Evolutionary conservation across 2,888 invertebrate species (phyloP).

Genomic region (Aporophyla lueneburgensis): DNA sequence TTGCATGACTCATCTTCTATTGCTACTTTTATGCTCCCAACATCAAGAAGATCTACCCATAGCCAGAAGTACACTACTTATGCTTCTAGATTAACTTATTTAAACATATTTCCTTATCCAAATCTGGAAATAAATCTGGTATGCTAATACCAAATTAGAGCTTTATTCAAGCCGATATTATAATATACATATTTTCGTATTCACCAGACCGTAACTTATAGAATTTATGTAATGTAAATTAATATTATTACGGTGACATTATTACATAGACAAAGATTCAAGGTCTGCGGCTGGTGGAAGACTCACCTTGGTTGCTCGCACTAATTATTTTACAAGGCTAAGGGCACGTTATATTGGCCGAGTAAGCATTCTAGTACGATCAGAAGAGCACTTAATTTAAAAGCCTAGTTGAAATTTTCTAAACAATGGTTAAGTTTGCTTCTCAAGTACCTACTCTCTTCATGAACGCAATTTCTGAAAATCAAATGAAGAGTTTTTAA

Average conservation of each 20-base stretch:
- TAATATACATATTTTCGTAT: background rate
- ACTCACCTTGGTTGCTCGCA: slow-evolving; percentile 25
- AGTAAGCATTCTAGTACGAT: slow-evolving; percentile 13
- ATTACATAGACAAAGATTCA: slow-evolving; percentile 16
- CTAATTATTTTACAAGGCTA: slow-evolving; percentile 46
- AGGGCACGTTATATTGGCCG: slow-evolving; percentile 21
- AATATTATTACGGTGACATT: slow-evolving; percentile 7
- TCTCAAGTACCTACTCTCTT: background rate
- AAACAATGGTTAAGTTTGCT: background rate
- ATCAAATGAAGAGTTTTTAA: background rate
- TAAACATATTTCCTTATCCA: no score
- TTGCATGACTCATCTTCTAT: background rate
- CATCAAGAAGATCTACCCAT: no score
- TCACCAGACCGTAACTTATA: background rate
- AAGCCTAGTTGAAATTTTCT: slow-evolving; percentile 1
- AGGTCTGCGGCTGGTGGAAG: slow-evolving; percentile 21
- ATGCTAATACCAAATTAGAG: background rate
- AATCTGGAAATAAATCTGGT: no score
- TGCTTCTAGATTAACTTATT: no score
- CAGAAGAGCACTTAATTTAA: background rate
- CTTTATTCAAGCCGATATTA: background rate
- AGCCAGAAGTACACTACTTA: no score
- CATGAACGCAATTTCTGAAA: background rate
- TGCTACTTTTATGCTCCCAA: background rate
- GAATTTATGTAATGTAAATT: slow-evolving; percentile 9